Percentiles rank a stretch among this genome's conserved stretches.
Conservation (phyloP, 2,797 vertebrate species). For the Fistularia tabacaria region DNA sequence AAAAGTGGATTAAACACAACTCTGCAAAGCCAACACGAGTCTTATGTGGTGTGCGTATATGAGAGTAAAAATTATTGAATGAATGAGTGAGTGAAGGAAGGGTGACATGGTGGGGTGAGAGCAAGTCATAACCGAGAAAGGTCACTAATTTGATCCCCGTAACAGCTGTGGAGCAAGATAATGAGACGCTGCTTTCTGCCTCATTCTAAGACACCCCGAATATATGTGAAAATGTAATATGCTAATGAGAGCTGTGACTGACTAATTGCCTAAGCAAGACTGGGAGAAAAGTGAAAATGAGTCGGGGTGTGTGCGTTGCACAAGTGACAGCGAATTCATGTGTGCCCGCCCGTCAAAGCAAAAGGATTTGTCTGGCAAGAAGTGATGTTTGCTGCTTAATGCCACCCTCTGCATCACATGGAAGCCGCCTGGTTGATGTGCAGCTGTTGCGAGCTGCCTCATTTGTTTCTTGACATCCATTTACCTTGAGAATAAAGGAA, state of each 20-base stretch:
- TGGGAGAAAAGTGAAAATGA: slow-evolving; percentile 25
- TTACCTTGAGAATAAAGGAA: slow-evolving; percentile 64
- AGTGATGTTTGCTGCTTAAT: slow-evolving; percentile 55
- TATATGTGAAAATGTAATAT: slow-evolving; percentile 60
- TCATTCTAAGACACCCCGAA: slow-evolving; percentile 25
- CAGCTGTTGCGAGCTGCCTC: slow-evolving; percentile 64
- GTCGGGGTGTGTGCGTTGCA: slow-evolving; percentile 24
- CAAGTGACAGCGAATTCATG: slow-evolving; percentile 41
- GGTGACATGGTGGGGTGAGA: slow-evolving; percentile 34
- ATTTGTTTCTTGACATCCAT: slow-evolving; percentile 68
- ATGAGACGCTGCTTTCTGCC: slow-evolving; percentile 41
- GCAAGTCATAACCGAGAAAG: slow-evolving; percentile 46
- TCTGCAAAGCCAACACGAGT: slow-evolving; percentile 44
- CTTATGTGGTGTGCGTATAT: slow-evolving; percentile 5
- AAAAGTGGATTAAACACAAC: slow-evolving; percentile 61
- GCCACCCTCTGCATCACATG: slow-evolving; percentile 53
- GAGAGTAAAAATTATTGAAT: background rate
- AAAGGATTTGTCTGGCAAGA: slow-evolving; percentile 28
- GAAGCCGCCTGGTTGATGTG: slow-evolving; percentile 57
- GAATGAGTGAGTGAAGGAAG: slow-evolving; percentile 21
- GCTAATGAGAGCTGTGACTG: slow-evolving; percentile 59
- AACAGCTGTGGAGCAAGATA: slow-evolving; percentile 57
- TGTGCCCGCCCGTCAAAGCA: slow-evolving; percentile 33
- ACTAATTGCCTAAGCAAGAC: slow-evolving; percentile 56
- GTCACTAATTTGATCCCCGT: slow-evolving; percentile 47